Percentiles rank a stretch among this genome's conserved stretches.
Evolutionary conservation across 2,113 vertebrate genomes (phyloP).

Genomic region (Lipophrys pholis): DNA sequence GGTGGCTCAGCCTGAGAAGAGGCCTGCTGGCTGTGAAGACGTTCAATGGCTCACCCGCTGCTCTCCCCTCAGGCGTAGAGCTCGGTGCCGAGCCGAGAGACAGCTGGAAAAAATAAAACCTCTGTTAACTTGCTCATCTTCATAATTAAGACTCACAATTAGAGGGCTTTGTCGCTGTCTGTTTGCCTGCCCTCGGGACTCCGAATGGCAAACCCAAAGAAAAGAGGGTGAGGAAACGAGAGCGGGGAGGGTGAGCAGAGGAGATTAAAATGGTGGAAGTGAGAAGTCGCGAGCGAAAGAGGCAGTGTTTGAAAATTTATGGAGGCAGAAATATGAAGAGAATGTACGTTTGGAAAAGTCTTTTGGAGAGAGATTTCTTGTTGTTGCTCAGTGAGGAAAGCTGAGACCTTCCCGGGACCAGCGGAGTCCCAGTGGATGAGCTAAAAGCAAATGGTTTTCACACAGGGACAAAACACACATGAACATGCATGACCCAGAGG

Average conservation of each 20-base stretch:
- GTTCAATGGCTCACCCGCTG: not conserved
- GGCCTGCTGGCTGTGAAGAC: conserved; percentile 20
- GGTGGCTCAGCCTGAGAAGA: conserved; percentile 8
- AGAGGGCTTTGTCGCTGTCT: conserved; percentile 31
- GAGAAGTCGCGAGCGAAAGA: conserved; percentile 2
- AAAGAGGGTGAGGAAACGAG: not conserved
- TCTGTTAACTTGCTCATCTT: conserved; percentile 60
- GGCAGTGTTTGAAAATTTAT: conserved; percentile 27
- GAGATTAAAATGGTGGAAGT: conserved; percentile 10
- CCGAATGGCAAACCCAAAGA: not conserved
- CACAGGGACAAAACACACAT: not conserved
- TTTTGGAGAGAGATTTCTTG: not conserved
- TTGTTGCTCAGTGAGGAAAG: conserved; percentile 10
- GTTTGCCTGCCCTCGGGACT: conserved; percentile 33
- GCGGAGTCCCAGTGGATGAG: conserved; percentile 24
- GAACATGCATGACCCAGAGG: not conserved
- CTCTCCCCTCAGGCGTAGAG: conserved; percentile 7
- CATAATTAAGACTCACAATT: conserved; percentile 66
- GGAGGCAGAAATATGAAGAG: not conserved
- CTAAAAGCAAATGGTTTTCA: conserved; percentile 1
- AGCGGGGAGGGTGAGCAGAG: not conserved
- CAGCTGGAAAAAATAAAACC: conserved; percentile 52
- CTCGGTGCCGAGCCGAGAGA: conserved; percentile 40
- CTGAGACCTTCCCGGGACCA: conserved; percentile 8
- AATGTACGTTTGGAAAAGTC: conserved; percentile 7